phyloP scores from a whole-genome alignment of 1,140 invertebrate genomes.

The Drosophila nasuta region DNA sequence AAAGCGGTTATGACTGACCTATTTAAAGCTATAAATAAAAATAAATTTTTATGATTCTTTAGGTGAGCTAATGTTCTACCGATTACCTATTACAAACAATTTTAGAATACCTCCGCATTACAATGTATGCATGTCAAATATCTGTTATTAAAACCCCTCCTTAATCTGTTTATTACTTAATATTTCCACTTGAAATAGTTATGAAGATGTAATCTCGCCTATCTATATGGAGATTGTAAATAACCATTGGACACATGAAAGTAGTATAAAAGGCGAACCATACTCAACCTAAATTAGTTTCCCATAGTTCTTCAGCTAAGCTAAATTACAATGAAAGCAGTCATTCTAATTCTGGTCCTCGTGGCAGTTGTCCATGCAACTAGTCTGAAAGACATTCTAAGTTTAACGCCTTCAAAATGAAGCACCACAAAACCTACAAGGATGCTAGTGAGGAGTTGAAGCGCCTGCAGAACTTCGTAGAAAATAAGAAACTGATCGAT shows the following conservation, averaged over 20 bases:
- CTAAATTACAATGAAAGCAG: not conserved
- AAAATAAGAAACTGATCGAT: too few species aligned
- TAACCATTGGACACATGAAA: not conserved
- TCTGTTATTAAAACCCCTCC: too few species aligned
- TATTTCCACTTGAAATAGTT: too few species aligned
- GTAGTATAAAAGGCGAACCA: not conserved
- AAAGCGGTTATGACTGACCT: too few species aligned
- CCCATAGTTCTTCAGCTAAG: conserved; percentile 4
- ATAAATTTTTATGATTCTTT: too few species aligned
- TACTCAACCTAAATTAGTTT: not conserved
- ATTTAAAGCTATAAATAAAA: too few species aligned
- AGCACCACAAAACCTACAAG: not conserved
- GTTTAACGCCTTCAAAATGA: not conserved
- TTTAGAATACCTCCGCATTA: too few species aligned
- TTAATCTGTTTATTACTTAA: too few species aligned
- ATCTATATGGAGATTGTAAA: not conserved
- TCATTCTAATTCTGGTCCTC: not conserved
- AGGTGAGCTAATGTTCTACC: too few species aligned
- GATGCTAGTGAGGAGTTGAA: not conserved
- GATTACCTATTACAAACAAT: too few species aligned
- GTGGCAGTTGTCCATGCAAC: not conserved
- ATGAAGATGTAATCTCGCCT: not conserved
- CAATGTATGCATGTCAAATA: too few species aligned
- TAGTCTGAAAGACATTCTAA: not conserved
- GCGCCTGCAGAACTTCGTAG: not conserved